Percentiles rank a stretch among this genome's conserved stretches.
Conservation (phyloP, 2,113 vertebrate species). For the Ahaetulla prasina region DNA sequence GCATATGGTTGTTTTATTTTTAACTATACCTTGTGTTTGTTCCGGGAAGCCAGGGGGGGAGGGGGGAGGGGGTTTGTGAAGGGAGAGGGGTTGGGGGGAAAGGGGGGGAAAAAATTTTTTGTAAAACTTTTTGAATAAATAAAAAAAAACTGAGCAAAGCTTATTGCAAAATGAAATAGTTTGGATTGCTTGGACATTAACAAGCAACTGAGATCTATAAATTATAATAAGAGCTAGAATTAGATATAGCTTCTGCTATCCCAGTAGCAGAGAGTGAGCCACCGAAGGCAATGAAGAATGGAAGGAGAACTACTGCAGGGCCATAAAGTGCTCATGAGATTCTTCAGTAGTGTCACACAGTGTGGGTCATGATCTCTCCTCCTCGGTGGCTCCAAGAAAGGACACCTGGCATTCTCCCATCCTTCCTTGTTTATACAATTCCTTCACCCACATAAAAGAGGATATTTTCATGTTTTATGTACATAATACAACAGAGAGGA, state of each 20-base stretch:
- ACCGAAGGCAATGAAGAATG: not conserved
- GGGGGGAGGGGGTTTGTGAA: no score
- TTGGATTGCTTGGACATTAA: not conserved
- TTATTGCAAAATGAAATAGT: not conserved
- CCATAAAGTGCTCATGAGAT: not conserved
- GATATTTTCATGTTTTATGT: not conserved
- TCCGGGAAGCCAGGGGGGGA: no score
- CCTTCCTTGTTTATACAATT: not conserved
- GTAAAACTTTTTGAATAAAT: no score
- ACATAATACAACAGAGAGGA: not conserved
- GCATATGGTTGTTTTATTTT: no score
- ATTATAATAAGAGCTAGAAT: not conserved
- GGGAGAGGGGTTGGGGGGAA: no score
- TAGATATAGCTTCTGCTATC: not conserved
- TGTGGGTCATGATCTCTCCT: not conserved
- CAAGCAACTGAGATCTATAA: not conserved
- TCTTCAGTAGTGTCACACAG: not conserved
- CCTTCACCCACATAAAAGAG: not conserved
- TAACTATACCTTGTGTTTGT: no score
- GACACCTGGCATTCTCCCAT: not conserved
- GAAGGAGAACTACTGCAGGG: not conserved
- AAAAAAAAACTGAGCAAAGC: not conserved
- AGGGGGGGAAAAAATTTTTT: no score
- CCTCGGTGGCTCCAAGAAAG: not conserved
- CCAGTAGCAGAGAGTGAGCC: not conserved